A percentile compares a stretch with the other conserved stretches of the same genome.
These are phyloP conservation scores for Trichomalopsis sarcophagae DNA, from an alignment of 1,140 invertebrate genomes.

Conservation along the genomic window DNA sequence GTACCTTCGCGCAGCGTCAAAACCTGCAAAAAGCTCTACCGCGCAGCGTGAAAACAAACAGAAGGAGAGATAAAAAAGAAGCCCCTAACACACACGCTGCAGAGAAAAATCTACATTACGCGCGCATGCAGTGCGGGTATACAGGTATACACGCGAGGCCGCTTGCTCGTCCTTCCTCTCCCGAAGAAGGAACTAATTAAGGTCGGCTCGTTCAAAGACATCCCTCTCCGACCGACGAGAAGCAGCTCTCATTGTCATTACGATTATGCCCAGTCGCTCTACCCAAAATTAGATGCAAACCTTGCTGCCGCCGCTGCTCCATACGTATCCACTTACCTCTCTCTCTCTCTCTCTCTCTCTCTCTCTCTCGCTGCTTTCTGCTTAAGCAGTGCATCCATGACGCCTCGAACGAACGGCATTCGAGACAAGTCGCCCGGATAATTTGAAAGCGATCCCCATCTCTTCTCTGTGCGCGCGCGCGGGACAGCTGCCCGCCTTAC, in stretches of 20 bases:
- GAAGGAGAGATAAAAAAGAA: neutral
- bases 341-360: neutral
- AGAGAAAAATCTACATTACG: slow-evolving; percentile 42
- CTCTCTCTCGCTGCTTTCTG: neutral
- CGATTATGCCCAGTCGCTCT: slow-evolving; percentile 20
- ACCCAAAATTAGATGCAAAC: slow-evolving; percentile 50
- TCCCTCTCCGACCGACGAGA: neutral
- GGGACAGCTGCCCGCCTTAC: slow-evolving; percentile 71
- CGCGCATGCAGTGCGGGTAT: neutral
- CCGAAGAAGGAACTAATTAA: slow-evolving; percentile 40
- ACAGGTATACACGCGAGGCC: neutral
- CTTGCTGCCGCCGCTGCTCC: slow-evolving; percentile 22
- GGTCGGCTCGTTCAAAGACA: slow-evolving; percentile 35
- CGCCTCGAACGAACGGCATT: slow-evolving; percentile 54
- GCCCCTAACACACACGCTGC: neutral
- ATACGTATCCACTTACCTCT: slow-evolving; percentile 45
- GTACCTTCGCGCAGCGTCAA: too few species aligned
- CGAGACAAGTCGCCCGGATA: slow-evolving; percentile 69
- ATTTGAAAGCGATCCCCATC: slow-evolving; percentile 71
- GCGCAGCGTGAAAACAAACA: neutral
- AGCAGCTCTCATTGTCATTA: slow-evolving; percentile 43
- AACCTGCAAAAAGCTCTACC: neutral
- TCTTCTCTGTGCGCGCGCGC: slow-evolving; percentile 5
- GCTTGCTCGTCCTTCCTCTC: neutral
- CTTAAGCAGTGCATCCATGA: slow-evolving; percentile 34